These are phyloP conservation scores for Ceyx cyanopectus DNA, from an alignment of 2,113 vertebrate species.

Conservation along the genomic window DNA sequence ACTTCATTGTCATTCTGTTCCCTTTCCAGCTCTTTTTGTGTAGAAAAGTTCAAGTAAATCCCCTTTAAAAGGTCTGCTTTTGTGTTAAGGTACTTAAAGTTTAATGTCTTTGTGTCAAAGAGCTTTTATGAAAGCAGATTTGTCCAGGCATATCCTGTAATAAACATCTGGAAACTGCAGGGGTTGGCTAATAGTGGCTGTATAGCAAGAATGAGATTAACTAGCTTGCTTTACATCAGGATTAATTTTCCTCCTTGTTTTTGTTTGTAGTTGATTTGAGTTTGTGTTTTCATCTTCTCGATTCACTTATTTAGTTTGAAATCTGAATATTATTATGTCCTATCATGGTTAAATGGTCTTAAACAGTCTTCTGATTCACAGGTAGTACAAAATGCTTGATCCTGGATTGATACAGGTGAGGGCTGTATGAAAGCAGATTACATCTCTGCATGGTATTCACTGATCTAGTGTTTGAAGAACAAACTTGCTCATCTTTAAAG, in stretches of 20 bases:
- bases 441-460: background rate
- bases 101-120: constrained; percentile 28
- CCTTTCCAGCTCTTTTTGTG: constrained; percentile 39
- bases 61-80: constrained; percentile 12
- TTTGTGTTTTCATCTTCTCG: background rate
- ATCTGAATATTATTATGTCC: background rate
- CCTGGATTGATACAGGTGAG: background rate
- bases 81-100: constrained; percentile 52
- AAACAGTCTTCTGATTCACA: background rate
- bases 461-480: background rate
- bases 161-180: constrained; percentile 59
- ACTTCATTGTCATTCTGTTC: constrained; percentile 30
- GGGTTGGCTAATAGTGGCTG: background rate
- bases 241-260: background rate
- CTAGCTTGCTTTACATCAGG: background rate
- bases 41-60: constrained; percentile 22
- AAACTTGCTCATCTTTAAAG: constrained; percentile 19
- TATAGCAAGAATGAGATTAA: background rate
- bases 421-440: background rate
- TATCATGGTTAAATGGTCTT: background rate
- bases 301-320: background rate
- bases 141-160: constrained; percentile 45
- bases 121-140: constrained; percentile 47
- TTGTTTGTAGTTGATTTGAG: background rate
- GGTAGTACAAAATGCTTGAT: background rate